These are phyloP conservation scores for Netelia inedita DNA, from an alignment of 2,888 invertebrate species.

Conservation along the genomic window DNA sequence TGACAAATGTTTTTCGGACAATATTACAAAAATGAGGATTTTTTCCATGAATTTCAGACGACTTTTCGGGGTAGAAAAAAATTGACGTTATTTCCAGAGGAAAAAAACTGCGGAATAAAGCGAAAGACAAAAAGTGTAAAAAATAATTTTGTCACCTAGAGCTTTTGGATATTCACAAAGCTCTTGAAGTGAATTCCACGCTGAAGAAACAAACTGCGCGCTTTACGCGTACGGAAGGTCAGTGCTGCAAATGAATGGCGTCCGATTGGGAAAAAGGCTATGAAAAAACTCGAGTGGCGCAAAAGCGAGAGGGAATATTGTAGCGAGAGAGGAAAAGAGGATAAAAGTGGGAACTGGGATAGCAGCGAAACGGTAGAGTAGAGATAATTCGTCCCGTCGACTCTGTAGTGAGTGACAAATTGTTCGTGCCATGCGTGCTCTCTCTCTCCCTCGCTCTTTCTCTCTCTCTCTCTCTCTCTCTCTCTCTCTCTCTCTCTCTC, in stretches of 20 bases:
- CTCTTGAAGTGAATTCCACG: neutral
- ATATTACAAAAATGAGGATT: neutral
- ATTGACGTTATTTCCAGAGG: neutral
- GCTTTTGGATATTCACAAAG: neutral
- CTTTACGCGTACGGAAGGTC: neutral
- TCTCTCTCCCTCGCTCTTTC: neutral
- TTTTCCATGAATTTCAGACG: neutral
- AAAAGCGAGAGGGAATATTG: constrained; percentile 1
- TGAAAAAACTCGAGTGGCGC: constrained; percentile 18
- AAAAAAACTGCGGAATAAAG: neutral
- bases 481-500: neutral
- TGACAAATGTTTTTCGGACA: neutral
- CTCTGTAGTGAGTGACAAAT: constrained; percentile 38
- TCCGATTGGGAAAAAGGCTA: constrained; percentile 11
- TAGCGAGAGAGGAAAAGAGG: constrained; percentile 8
- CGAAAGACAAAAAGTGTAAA: neutral
- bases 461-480: too few species aligned
- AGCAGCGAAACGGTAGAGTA: constrained; percentile 3
- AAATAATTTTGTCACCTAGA: neutral
- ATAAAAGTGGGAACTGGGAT: neutral
- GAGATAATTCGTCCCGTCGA: constrained; percentile 21
- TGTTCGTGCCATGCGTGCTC: constrained; percentile 4
- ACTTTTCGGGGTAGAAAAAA: neutral
- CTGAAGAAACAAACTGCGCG: neutral
- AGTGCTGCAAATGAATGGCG: neutral